A percentile compares a stretch with the other conserved stretches of the same genome.
Evolutionary conservation across 2,113 vertebrate genomes (phyloP).

Genomic region (Panthera leo): DNA sequence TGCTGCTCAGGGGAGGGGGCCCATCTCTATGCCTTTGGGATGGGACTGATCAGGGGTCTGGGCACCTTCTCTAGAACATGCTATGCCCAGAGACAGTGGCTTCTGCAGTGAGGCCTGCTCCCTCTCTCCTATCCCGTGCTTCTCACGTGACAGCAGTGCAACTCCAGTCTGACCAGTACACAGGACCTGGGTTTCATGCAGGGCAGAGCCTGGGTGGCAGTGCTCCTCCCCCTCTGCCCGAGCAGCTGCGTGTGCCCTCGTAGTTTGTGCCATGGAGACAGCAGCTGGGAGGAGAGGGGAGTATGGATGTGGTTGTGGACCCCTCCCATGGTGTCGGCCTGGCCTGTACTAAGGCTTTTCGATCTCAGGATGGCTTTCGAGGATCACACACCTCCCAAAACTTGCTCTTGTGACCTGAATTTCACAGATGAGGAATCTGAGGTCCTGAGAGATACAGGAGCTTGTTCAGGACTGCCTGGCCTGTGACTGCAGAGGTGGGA

Average conservation of each 20-base stretch:
- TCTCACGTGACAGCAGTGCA: too few species aligned
- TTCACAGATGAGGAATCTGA: neutral
- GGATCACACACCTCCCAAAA: neutral
- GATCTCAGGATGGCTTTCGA: neutral
- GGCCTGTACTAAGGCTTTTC: neutral
- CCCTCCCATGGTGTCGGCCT: neutral
- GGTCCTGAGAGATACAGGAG: neutral
- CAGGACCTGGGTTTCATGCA: neutral
- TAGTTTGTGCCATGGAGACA: rapidly evolving
- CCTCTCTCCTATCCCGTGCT: rapidly evolving
- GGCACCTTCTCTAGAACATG: neutral
- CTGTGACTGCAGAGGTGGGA: neutral
- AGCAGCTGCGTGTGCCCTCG: neutral
- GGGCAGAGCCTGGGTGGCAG: neutral
- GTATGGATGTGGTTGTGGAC: neutral
- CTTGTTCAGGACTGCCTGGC: neutral
- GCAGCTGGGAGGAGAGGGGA: neutral
- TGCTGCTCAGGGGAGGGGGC: too few species aligned
- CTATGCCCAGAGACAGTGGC: neutral
- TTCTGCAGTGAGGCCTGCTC: neutral
- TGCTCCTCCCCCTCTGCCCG: rapidly evolving
- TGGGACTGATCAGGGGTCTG: neutral
- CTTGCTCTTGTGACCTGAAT: neutral
- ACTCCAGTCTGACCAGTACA: rapidly evolving
- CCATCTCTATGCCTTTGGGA: neutral